phyloP scores from a whole-genome alignment of 2,113 vertebrate species.

The Electrona antarctica region DNA sequence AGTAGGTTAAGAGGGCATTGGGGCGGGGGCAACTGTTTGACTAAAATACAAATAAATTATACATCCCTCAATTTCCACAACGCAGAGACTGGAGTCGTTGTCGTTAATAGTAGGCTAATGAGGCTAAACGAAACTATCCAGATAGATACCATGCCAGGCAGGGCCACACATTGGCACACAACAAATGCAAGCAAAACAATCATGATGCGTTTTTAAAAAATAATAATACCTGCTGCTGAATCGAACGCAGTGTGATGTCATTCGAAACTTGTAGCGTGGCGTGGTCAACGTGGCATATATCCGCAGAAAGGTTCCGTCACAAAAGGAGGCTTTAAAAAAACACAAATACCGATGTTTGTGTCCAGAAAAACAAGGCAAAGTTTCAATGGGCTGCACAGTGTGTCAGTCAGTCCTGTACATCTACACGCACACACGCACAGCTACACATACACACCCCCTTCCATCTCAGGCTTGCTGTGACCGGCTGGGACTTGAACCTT shows the following conservation, averaged over 20 bases:
- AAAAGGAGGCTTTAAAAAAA: not conserved
- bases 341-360: not conserved
- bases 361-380: slow-evolving; percentile 30
- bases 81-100: too few species aligned
- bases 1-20: too few species aligned
- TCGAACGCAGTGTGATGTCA: not conserved
- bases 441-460: slow-evolving; percentile 37
- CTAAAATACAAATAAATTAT: too few species aligned
- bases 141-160: too few species aligned
- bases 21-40: too few species aligned
- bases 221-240: not conserved
- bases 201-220: too few species aligned
- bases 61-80: too few species aligned
- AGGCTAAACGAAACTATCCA: too few species aligned
- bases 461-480: slow-evolving; percentile 23
- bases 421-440: not conserved
- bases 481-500: slow-evolving; percentile 41
- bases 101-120: too few species aligned
- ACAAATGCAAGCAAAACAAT: not conserved
- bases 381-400: slow-evolving; percentile 18
- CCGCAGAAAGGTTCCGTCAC: not conserved
- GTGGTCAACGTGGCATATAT: not conserved
- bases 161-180: too few species aligned
- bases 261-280: too few species aligned
- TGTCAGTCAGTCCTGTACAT: too few species aligned